Evolutionary conservation across 2,888 invertebrate genomes (phyloP).

Genomic region (Hyppa rectilinea): DNA sequence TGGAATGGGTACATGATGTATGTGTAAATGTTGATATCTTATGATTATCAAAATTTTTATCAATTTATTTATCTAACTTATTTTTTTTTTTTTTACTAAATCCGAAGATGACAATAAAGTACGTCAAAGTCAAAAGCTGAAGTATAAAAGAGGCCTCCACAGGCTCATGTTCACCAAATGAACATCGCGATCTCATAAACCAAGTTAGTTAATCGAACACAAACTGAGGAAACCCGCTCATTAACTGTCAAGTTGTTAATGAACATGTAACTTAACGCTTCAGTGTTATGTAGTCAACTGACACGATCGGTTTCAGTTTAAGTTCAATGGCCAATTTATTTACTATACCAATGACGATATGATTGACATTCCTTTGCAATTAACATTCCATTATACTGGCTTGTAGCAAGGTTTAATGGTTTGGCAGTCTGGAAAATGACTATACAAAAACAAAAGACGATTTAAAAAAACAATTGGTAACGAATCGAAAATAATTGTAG

Average conservation of each 20-base stretch:
- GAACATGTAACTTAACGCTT: conserved; percentile 36
- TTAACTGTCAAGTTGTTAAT: conserved; percentile 38
- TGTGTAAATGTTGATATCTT: too few relatives aligned
- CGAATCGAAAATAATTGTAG: background rate
- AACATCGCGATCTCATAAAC: conserved; percentile 12
- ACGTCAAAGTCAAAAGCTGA: too few relatives aligned
- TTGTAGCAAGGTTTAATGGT: conserved; percentile 11
- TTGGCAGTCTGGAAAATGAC: conserved; percentile 10
- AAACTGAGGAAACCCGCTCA: conserved; percentile 40
- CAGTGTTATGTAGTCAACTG: conserved; percentile 10
- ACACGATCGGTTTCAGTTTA: conserved; percentile 43
- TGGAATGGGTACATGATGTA: too few relatives aligned
- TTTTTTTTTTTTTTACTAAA: too few relatives aligned
- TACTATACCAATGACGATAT: conserved; percentile 15
- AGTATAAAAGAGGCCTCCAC: background rate
- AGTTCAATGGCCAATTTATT: conserved; percentile 43
- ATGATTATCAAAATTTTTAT: too few relatives aligned
- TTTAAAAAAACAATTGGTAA: background rate
- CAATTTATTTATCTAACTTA: too few relatives aligned
- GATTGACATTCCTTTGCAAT: conserved; percentile 34
- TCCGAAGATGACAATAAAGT: too few relatives aligned
- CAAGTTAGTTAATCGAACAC: conserved; percentile 6
- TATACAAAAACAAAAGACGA: background rate
- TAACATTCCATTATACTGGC: conserved; percentile 32
- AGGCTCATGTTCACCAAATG: conserved; percentile 4